Percentiles rank a stretch among this genome's conserved stretches.
These are phyloP conservation scores for Muntiacus muntjak DNA, from an alignment of 2,113 vertebrate species.

Conservation along the genomic window DNA sequence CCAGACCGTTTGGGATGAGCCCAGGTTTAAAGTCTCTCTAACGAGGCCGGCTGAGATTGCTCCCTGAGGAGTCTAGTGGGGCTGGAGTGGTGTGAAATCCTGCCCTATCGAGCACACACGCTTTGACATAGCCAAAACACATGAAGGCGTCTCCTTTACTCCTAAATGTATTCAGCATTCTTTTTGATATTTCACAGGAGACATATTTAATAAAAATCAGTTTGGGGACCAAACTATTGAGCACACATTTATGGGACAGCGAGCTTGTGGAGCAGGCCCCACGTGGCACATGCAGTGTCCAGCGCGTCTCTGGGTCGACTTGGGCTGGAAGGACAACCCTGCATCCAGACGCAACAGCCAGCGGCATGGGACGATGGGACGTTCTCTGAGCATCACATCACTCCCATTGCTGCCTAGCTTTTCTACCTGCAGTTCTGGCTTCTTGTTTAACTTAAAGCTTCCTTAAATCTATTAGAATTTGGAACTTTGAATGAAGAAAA, in stretches of 20 bases:
- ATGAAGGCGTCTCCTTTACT: neutral
- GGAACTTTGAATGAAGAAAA: neutral
- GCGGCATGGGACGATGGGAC: neutral
- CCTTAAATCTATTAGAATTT: neutral
- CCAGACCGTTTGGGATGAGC: neutral
- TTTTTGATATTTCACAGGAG: neutral
- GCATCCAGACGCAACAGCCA: neutral
- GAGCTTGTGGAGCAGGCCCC: neutral
- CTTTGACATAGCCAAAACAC: neutral
- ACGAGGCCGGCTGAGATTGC: neutral
- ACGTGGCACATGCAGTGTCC: fast-evolving
- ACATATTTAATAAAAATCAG: neutral
- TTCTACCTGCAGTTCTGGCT: neutral
- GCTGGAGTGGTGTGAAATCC: neutral
- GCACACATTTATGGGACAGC: neutral
- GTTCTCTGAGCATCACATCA: neutral
- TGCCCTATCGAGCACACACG: neutral
- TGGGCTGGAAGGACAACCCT: neutral
- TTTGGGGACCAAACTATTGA: neutral
- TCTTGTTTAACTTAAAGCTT: neutral
- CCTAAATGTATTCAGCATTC: neutral
- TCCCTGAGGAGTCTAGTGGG: neutral
- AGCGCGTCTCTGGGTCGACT: neutral
- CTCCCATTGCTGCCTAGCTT: neutral
- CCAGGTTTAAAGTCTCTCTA: neutral